A percentile compares a stretch with the other conserved stretches of the same genome.
These are phyloP conservation scores for Formica aserva DNA, from an alignment of 2,888 invertebrate genomes.

Conservation along the genomic window DNA sequence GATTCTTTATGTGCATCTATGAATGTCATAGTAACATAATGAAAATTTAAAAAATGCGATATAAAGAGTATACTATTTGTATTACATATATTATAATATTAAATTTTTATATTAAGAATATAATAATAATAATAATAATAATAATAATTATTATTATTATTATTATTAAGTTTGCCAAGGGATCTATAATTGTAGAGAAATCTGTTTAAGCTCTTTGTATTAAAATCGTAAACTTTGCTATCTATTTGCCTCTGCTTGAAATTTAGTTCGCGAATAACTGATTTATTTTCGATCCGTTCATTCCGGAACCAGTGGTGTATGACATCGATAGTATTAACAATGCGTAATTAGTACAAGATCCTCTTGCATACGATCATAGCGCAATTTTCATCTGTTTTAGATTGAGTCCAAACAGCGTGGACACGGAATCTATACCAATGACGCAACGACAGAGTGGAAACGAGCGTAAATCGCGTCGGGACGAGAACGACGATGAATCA, in stretches of 20 bases:
- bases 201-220: background rate
- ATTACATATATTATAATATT: too few species aligned
- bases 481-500: slow-evolving; percentile 82
- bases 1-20: background rate
- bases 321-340: background rate
- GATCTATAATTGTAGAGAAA: background rate
- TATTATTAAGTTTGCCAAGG: background rate
- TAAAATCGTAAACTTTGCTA: background rate
- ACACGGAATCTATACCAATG: slow-evolving; percentile 81
- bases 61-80: too few species aligned
- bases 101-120: too few species aligned
- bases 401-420: slow-evolving; percentile 75
- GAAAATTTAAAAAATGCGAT: background rate
- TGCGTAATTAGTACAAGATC: background rate
- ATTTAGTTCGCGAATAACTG: background rate
- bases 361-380: background rate
- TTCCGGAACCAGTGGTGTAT: background rate
- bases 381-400: slow-evolving; percentile 66
- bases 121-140: too few species aligned
- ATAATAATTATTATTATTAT: too few species aligned
- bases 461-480: slow-evolving; percentile 77
- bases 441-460: slow-evolving; percentile 77
- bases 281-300: background rate
- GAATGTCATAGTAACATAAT: background rate
- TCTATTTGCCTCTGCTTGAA: background rate